Evolutionary conservation across 2,797 vertebrate species (phyloP).

Genomic region (Ambastaia sidthimunki): DNA sequence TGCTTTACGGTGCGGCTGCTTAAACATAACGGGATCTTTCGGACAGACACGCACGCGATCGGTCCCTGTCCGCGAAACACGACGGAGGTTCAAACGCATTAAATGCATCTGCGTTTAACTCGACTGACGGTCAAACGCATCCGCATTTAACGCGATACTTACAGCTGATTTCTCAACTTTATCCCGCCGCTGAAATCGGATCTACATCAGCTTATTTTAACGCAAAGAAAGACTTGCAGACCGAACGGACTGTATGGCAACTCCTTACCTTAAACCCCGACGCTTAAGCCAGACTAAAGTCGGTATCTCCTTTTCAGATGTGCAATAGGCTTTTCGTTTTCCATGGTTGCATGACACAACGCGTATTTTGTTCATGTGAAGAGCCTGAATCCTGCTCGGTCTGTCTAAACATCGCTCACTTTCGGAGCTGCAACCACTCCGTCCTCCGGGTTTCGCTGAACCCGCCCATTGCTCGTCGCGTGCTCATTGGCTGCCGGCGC

Average conservation of each 20-base stretch:
- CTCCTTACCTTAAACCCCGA: conserved; percentile 38
- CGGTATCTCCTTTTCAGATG: not conserved
- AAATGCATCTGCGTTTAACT: not conserved
- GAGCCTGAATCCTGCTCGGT: conserved; percentile 29
- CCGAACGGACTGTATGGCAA: conserved; percentile 1
- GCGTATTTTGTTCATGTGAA: conserved; percentile 29
- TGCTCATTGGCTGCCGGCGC: conserved; percentile 67
- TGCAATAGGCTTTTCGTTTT: conserved; percentile 7
- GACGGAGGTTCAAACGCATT: not conserved
- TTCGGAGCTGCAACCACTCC: conserved; percentile 50
- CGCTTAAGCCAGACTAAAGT: not conserved
- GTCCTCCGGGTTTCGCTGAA: conserved; percentile 45
- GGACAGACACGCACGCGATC: not conserved
- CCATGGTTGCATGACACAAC: conserved; percentile 44
- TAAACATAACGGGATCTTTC: conserved; percentile 4
- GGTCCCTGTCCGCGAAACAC: not conserved
- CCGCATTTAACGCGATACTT: no score
- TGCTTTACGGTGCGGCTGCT: not conserved
- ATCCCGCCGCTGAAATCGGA: not conserved
- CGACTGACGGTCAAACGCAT: not conserved
- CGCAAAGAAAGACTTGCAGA: not conserved
- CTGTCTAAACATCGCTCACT: conserved; percentile 60
- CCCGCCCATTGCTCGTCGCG: conserved; percentile 43
- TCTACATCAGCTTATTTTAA: not conserved
- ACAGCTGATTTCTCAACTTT: not conserved